Conservation (phyloP, 2,888 invertebrate species). For the Metallyticus violacea region DNA sequence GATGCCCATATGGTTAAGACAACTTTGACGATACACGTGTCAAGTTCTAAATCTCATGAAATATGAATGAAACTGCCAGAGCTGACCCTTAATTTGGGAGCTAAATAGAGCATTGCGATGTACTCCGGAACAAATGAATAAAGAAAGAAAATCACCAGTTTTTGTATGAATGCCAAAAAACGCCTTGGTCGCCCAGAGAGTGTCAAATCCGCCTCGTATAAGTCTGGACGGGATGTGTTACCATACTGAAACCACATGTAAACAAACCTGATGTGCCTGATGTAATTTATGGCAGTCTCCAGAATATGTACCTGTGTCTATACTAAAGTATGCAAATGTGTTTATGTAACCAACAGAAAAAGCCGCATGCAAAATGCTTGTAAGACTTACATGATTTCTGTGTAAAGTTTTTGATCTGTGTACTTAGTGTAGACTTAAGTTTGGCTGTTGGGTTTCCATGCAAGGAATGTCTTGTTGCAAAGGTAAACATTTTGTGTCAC, state of each 20-base stretch:
- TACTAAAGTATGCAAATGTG: background rate
- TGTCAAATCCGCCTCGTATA: no score
- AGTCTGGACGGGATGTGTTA: background rate
- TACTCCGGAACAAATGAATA: no score
- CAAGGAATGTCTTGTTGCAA: background rate
- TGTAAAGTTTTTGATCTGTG: background rate
- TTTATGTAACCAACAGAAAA: background rate
- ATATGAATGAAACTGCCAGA: no score
- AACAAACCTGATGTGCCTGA: background rate
- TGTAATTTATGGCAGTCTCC: background rate
- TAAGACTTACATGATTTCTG: background rate
- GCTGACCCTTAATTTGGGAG: no score
- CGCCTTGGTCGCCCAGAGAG: no score
- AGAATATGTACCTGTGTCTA: background rate
- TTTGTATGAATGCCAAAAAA: no score
- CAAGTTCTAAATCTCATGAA: no score
- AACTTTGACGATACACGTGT: no score
- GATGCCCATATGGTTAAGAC: no score
- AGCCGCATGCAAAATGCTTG: background rate
- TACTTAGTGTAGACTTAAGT: background rate
- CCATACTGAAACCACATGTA: background rate
- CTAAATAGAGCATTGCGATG: no score
- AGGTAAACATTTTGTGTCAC: background rate
- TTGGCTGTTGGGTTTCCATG: background rate
- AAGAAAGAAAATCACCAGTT: no score